Evolutionary conservation across 1,140 invertebrate genomes (phyloP).

Genomic region (Hyles euphorbiae): DNA sequence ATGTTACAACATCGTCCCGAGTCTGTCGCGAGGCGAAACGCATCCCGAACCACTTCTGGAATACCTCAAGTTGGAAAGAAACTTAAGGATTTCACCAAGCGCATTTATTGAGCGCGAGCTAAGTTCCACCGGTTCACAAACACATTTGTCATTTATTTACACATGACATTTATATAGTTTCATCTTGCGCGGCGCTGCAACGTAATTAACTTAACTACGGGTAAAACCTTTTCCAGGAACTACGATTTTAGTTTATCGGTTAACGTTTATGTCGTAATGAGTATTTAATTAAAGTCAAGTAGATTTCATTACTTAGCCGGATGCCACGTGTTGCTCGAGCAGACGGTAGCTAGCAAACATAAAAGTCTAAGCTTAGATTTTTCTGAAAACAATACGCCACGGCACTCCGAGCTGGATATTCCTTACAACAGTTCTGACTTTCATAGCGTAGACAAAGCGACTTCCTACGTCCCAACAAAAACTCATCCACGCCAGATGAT

Average conservation of each 20-base stretch:
- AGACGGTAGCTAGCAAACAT: constrained; percentile 27
- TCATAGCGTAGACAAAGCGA: constrained; percentile 66
- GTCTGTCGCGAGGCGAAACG: too few species aligned
- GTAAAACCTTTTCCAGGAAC: constrained; percentile 27
- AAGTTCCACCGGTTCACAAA: too few species aligned
- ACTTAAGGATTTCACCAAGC: too few species aligned
- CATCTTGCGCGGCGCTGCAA: background rate
- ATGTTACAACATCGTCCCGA: too few species aligned
- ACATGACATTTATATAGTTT: too few species aligned
- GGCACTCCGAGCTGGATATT: constrained; percentile 57
- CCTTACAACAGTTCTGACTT: constrained; percentile 70
- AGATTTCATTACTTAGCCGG: constrained; percentile 59
- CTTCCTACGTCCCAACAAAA: constrained; percentile 71
- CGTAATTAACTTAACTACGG: constrained; percentile 15
- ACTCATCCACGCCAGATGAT: constrained; percentile 72
- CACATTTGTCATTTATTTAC: too few species aligned
- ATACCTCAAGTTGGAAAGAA: too few species aligned
- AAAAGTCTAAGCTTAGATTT: constrained; percentile 65
- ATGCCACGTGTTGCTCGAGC: constrained; percentile 58
- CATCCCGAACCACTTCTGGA: too few species aligned
- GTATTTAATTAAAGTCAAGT: constrained; percentile 47
- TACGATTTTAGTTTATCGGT: constrained; percentile 30
- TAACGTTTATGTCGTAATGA: constrained; percentile 29
- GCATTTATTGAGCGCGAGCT: too few species aligned
- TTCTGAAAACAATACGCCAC: constrained; percentile 65